These are phyloP conservation scores for Silurus glanis DNA, from an alignment of 2,113 vertebrate genomes.

Conservation along the genomic window DNA sequence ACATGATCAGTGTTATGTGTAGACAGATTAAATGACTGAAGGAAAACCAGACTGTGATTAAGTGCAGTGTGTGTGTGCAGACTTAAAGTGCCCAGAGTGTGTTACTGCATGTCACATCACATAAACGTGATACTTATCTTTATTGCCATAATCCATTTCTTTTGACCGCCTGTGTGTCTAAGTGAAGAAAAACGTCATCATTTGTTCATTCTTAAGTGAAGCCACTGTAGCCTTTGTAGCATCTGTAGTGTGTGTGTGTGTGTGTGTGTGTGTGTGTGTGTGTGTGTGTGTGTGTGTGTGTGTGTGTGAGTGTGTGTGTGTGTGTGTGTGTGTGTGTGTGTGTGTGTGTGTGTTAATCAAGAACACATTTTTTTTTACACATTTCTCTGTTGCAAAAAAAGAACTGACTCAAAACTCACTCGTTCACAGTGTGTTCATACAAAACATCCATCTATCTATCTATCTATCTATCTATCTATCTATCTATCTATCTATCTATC, in stretches of 20 bases:
- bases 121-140: background rate
- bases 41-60: background rate
- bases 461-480: background rate
- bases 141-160: slow-evolving; percentile 11
- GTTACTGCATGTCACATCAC: background rate
- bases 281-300: background rate
- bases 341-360: background rate
- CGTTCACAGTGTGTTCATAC: background rate
- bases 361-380: background rate
- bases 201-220: background rate
- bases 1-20: background rate
- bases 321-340: background rate
- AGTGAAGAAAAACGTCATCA: background rate
- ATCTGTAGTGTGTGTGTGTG: background rate
- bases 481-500: background rate
- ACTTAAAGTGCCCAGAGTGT: background rate
- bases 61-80: background rate
- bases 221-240: too few species aligned
- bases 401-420: background rate
- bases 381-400: background rate
- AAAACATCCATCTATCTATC: background rate
- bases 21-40: slow-evolving; percentile 18
- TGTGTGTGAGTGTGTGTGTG: background rate
- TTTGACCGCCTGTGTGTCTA: slow-evolving; percentile 6
- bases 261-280: background rate